phyloP scores from a whole-genome alignment of 2,888 invertebrate species.

The Rhimphoctona megacephalus region DNA sequence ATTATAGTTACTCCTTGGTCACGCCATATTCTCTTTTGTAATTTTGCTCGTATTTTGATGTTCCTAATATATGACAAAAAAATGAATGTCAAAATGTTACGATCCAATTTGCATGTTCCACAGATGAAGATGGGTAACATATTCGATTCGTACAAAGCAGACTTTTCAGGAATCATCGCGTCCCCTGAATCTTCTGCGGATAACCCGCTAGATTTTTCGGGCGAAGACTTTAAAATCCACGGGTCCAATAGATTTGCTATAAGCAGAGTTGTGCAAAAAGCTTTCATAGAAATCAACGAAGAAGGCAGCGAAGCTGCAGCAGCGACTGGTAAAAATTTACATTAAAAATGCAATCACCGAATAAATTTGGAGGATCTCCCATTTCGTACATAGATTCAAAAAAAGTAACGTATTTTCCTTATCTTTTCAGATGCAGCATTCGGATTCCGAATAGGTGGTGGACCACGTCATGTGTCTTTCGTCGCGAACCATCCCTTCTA shows the following conservation, averaged over 20 bases:
- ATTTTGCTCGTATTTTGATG: neutral
- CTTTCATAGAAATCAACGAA: neutral
- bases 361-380: neutral
- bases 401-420: neutral
- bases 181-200: too few species aligned
- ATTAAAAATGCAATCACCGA: neutral
- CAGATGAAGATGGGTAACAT: slow-evolving; percentile 74
- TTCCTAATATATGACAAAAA: neutral
- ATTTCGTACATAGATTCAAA: neutral
- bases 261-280: neutral
- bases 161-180: neutral
- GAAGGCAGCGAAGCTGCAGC: slow-evolving; percentile 7
- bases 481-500: slow-evolving; percentile 5
- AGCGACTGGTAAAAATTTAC: neutral
- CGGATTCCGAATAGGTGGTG: neutral
- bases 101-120: slow-evolving; percentile 87
- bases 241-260: neutral
- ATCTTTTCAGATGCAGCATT: neutral
- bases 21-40: neutral
- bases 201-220: too few species aligned
- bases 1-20: neutral
- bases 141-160: neutral
- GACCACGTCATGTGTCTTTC: neutral
- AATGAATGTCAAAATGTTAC: slow-evolving; percentile 60
- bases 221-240: too few species aligned